These are phyloP conservation scores for Pseudochirops cupreus DNA, from an alignment of 2,797 vertebrate species.

Conservation along the genomic window DNA sequence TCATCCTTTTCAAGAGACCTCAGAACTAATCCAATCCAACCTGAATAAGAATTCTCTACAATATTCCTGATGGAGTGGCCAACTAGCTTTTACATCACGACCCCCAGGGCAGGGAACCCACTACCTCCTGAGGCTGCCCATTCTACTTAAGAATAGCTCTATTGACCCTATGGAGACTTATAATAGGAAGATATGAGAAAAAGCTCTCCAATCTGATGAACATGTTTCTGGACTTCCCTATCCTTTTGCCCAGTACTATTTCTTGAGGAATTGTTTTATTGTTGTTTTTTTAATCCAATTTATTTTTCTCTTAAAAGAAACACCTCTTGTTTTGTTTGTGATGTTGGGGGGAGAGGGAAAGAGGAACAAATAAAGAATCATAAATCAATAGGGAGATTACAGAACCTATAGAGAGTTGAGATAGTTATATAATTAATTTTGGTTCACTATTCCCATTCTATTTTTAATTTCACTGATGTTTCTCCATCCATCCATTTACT, in stretches of 20 bases:
- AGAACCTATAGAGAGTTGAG: not conserved
- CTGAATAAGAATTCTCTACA: not conserved
- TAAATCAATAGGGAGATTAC: not conserved
- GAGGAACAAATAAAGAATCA: not conserved
- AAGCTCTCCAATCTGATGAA: not conserved
- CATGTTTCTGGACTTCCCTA: not conserved
- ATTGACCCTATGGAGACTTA: not conserved
- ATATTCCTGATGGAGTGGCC: not conserved
- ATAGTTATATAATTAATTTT: not conserved
- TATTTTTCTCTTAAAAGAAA: not conserved
- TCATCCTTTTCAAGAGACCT: not conserved
- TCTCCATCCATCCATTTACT: not conserved
- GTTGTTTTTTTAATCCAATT: not conserved
- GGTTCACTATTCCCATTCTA: not conserved
- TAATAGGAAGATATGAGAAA: not conserved
- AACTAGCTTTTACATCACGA: not conserved
- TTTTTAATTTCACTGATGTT: not conserved
- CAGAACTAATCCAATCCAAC: not conserved
- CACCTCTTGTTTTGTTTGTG: not conserved
- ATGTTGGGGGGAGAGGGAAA: not conserved
- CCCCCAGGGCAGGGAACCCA: not conserved
- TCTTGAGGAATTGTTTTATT: not conserved
- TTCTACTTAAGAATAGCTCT: not conserved
- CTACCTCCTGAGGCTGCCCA: not conserved
- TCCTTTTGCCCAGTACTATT: not conserved